Evolutionary conservation across 1,140 invertebrate species (phyloP).

Genomic region (Helicorthomorpha holstii): DNA sequence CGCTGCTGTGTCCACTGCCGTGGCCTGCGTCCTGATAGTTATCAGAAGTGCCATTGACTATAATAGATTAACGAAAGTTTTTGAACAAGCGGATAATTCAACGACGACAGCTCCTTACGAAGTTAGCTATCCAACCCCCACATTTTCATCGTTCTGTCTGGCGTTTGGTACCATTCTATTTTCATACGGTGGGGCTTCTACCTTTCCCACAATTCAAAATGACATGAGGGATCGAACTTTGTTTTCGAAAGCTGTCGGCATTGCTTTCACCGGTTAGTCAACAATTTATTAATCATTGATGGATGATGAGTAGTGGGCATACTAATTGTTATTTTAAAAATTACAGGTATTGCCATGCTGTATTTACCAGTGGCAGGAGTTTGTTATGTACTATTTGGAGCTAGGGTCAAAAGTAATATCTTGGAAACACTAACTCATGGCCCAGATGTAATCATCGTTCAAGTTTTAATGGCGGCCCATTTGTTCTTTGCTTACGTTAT

Average conservation of each 20-base stretch:
- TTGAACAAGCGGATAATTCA: conserved; percentile 8
- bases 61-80: conserved; percentile 26
- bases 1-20: conserved; percentile 24
- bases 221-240: conserved; percentile 40
- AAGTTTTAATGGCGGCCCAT: conserved; percentile 41
- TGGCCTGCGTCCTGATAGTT: conserved; percentile 39
- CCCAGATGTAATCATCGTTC: conserved; percentile 30
- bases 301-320: background rate
- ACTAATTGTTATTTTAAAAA: conserved; percentile 9
- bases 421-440: conserved; percentile 30
- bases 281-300: background rate
- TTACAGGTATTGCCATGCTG: conserved; percentile 35
- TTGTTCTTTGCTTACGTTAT: conserved; percentile 44
- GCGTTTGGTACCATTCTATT: conserved; percentile 46
- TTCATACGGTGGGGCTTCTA: conserved; percentile 44
- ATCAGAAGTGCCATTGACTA: conserved; percentile 27
- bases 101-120: conserved; percentile 17
- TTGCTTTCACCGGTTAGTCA: conserved; percentile 32
- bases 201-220: conserved; percentile 51
- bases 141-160: conserved; percentile 34
- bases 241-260: conserved; percentile 33
- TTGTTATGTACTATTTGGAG: conserved; percentile 42
- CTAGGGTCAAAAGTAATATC: conserved; percentile 34
- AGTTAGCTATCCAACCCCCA: conserved; percentile 13
- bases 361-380: conserved; percentile 37